These are phyloP conservation scores for Phrynosoma blainvillii DNA, from an alignment of 2,113 vertebrate genomes.

Conservation along the genomic window DNA sequence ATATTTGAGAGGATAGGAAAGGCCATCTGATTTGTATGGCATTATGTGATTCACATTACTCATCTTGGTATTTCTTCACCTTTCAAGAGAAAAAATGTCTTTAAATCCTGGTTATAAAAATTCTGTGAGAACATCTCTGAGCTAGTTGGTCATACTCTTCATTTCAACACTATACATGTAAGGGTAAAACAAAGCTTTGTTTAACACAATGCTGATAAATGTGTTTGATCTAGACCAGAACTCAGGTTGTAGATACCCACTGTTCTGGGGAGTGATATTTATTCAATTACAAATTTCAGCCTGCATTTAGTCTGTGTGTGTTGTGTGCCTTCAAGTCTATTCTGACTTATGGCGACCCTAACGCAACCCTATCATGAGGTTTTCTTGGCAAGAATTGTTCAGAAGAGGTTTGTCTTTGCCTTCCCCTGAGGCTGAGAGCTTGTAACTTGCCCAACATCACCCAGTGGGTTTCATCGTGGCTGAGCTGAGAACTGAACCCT, in stretches of 20 bases:
- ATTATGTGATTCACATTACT: background rate
- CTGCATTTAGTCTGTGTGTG: background rate
- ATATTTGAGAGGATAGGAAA: slow-evolving; percentile 39
- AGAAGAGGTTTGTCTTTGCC: no score
- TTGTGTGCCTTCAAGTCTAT: no score
- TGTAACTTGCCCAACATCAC: no score
- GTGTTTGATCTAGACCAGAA: background rate
- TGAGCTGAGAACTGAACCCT: no score
- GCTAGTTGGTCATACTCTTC: background rate
- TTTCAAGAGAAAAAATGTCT: background rate
- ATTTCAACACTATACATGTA: background rate
- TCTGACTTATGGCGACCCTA: no score
- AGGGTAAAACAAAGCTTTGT: background rate
- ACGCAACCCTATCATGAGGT: no score
- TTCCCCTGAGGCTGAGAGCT: no score
- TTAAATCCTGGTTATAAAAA: background rate
- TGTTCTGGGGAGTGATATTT: background rate
- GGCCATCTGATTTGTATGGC: background rate
- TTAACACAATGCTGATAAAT: background rate
- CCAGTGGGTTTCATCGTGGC: no score
- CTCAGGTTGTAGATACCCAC: background rate
- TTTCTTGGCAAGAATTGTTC: no score
- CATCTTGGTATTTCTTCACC: background rate
- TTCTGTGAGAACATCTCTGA: background rate
- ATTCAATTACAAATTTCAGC: background rate